These are phyloP conservation scores for Xyliphius kryptos DNA, from an alignment of 2,113 vertebrate species.

Conservation along the genomic window DNA sequence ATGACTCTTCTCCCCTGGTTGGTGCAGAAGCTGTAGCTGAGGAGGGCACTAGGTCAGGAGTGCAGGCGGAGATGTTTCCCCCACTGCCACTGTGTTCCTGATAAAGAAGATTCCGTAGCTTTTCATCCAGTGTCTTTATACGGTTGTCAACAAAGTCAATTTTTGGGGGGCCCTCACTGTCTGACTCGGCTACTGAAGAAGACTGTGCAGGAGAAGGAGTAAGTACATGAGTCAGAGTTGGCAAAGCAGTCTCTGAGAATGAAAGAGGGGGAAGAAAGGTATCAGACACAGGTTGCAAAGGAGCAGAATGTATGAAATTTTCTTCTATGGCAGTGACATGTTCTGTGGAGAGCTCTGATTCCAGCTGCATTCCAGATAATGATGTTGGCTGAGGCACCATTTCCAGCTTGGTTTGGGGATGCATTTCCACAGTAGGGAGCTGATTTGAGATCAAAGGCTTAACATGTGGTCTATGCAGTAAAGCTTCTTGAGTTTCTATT, in stretches of 20 bases:
- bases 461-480: constrained; percentile 1
- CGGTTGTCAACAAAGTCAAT: constrained; percentile 86
- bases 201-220: constrained; percentile 66
- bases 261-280: constrained; percentile 57
- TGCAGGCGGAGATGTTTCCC: constrained; percentile 36
- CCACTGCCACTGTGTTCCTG: constrained; percentile 74
- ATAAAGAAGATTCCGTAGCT: constrained; percentile 82
- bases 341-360: constrained; percentile 60
- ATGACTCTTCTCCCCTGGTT: constrained; percentile 58
- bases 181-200: constrained; percentile 75
- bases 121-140: constrained; percentile 87
- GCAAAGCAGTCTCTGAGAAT: constrained; percentile 50
- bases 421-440: constrained; percentile 42
- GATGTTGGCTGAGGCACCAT: constrained; percentile 39
- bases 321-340: no score
- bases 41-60: constrained; percentile 52
- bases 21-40: constrained; percentile 56
- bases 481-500: constrained; percentile 25
- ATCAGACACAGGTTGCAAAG: constrained; percentile 52
- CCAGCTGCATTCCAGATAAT: constrained; percentile 56
- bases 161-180: constrained; percentile 85
- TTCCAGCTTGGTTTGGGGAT: constrained; percentile 43
- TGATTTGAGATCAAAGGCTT: constrained; percentile 38
- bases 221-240: constrained; percentile 58
- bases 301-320: constrained; percentile 45